These are phyloP conservation scores for Equus przewalskii DNA, from an alignment of 2,113 vertebrate genomes.

Conservation along the genomic window DNA sequence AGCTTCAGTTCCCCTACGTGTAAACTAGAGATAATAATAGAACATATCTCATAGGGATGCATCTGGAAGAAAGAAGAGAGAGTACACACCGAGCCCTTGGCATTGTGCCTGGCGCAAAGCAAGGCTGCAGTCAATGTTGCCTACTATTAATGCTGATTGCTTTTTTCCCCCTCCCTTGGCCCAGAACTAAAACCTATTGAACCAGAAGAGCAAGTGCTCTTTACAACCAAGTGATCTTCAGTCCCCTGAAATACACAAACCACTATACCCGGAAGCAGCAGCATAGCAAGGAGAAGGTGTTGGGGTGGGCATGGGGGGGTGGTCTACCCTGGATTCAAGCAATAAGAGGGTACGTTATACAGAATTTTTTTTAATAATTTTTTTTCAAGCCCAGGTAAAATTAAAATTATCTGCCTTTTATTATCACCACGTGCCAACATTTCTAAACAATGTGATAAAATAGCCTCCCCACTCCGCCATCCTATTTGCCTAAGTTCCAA, in stretches of 20 bases:
- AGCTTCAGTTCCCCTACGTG: not conserved
- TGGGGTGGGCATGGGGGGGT: rapidly evolving
- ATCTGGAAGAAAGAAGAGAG: not conserved
- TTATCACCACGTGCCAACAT: not conserved
- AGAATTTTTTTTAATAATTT: not conserved
- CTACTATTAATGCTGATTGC: not conserved
- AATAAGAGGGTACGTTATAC: not conserved
- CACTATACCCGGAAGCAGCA: not conserved
- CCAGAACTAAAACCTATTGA: constrained; percentile 9
- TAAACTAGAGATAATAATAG: not conserved
- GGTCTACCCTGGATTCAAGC: not conserved
- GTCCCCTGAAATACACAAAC: not conserved
- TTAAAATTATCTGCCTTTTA: not conserved
- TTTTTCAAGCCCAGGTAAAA: not conserved
- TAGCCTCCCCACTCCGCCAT: not conserved
- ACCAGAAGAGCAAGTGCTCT: not conserved
- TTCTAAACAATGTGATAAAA: not conserved
- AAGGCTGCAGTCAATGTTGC: not conserved
- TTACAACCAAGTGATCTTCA: not conserved
- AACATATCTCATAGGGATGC: not conserved
- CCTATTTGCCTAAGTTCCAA: not conserved
- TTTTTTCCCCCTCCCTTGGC: not conserved
- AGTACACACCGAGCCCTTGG: not conserved
- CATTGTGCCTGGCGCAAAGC: not conserved
- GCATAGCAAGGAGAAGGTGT: no score